Conservation (phyloP, 2,113 vertebrate species). For the Halichoeres trimaculatus region DNA sequence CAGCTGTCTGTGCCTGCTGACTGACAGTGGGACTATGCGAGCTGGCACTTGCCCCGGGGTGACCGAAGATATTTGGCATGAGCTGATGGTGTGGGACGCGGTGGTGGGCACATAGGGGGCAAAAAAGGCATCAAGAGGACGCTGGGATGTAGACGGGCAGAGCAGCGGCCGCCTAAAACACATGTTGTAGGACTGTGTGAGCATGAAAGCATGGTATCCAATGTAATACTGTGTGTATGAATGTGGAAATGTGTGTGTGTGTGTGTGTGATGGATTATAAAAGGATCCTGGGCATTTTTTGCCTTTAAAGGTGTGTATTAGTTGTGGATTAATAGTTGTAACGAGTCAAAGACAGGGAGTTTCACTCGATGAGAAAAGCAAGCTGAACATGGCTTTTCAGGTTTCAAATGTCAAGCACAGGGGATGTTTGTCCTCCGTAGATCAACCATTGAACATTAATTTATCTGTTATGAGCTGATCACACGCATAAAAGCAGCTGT, state of each 20-base stretch:
- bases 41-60: constrained; percentile 69
- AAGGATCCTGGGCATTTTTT: background rate
- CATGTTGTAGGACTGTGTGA: constrained; percentile 2
- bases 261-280: background rate
- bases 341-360: constrained; percentile 1
- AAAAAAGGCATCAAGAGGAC: constrained; percentile 37
- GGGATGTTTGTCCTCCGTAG: constrained; percentile 16
- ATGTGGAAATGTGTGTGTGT: background rate
- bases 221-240: background rate
- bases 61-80: constrained; percentile 70
- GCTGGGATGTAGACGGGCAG: constrained; percentile 36
- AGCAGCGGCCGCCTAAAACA: constrained; percentile 6
- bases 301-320: background rate
- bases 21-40: constrained; percentile 65
- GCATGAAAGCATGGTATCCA: constrained; percentile 2
- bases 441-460: constrained; percentile 14
- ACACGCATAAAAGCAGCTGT: constrained; percentile 22
- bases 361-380: background rate
- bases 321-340: background rate
- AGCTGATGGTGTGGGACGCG: constrained; percentile 64
- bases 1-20: constrained; percentile 75
- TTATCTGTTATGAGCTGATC: constrained; percentile 22
- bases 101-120: constrained; percentile 57
- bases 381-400: constrained; percentile 14
- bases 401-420: constrained; percentile 22